Conservation (phyloP, 2,113 vertebrate genomes). For the Penelope pileata region DNA sequence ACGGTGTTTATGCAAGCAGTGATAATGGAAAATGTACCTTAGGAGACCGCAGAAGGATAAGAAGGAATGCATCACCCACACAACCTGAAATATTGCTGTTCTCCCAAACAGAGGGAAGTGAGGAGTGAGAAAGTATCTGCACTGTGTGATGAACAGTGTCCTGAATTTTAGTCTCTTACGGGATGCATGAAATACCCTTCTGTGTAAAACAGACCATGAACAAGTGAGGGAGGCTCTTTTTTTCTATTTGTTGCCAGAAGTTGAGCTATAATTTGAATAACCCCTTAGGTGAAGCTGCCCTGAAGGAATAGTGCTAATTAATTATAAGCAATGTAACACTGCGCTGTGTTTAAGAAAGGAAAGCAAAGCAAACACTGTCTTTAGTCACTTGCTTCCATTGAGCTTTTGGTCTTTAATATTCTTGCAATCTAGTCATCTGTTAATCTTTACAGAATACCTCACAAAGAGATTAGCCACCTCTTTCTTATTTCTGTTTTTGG, state of each 20-base stretch:
- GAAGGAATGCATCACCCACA: background rate
- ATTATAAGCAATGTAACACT: background rate
- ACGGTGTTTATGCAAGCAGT: background rate
- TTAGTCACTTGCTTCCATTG: background rate
- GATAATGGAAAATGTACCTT: background rate
- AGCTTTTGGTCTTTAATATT: background rate
- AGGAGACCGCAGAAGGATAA: background rate
- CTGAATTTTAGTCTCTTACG: background rate
- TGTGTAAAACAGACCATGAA: background rate
- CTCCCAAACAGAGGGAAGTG: background rate
- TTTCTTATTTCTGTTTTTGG: conserved; percentile 42
- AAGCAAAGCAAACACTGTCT: background rate
- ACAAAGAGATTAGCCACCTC: conserved; percentile 24
- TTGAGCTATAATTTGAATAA: background rate
- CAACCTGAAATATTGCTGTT: background rate
- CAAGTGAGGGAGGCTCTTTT: background rate
- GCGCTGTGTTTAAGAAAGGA: background rate
- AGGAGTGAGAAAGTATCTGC: background rate
- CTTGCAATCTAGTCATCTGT: background rate
- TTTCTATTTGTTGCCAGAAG: background rate
- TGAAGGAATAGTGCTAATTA: background rate
- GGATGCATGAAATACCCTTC: background rate
- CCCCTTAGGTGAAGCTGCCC: background rate
- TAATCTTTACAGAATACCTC: background rate
- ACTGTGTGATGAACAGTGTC: background rate